Conservation (phyloP, 2,113 vertebrate genomes). For the Numida meleagris region DNA sequence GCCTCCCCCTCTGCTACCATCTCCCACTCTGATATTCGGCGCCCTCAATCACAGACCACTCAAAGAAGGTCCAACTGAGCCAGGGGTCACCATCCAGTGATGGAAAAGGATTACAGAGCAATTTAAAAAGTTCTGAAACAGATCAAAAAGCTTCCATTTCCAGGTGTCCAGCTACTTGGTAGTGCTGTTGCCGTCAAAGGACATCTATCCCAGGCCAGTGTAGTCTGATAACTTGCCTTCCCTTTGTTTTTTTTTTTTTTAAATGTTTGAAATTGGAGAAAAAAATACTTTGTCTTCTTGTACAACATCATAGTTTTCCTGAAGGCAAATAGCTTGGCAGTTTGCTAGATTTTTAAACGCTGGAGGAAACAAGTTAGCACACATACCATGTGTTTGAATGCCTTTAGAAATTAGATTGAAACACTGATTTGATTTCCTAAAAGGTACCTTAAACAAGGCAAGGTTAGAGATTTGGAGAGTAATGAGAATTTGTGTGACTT, state of each 20-base stretch:
- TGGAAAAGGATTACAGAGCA: not conserved
- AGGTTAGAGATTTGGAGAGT: slow-evolving; percentile 74
- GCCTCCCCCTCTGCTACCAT: not conserved
- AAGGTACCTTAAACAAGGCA: slow-evolving; percentile 70
- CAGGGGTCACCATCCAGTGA: not conserved
- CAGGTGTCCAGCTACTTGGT: not conserved
- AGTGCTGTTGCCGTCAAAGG: slow-evolving; percentile 4
- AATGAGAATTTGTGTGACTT: slow-evolving; percentile 71
- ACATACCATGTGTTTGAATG: slow-evolving; percentile 75
- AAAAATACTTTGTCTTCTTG: slow-evolving; percentile 68
- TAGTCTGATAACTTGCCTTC: slow-evolving; percentile 13
- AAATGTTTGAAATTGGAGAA: slow-evolving; percentile 59
- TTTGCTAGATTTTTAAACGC: slow-evolving; percentile 75
- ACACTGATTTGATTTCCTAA: slow-evolving; percentile 75
- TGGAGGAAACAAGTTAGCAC: slow-evolving; percentile 77
- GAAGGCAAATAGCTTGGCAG: slow-evolving; percentile 68
- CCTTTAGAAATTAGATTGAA: slow-evolving; percentile 77
- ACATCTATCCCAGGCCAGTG: not conserved
- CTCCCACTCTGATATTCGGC: not conserved
- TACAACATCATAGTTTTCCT: slow-evolving; percentile 68
- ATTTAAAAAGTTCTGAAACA: slow-evolving; percentile 3
- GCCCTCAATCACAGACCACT: not conserved
- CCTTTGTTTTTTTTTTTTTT: slow-evolving; percentile 65
- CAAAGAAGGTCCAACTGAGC: not conserved
- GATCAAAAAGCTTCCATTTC: not conserved